Evolutionary conservation across 2,113 vertebrate genomes (phyloP).

Genomic region (Odontesthes bonariensis): DNA sequence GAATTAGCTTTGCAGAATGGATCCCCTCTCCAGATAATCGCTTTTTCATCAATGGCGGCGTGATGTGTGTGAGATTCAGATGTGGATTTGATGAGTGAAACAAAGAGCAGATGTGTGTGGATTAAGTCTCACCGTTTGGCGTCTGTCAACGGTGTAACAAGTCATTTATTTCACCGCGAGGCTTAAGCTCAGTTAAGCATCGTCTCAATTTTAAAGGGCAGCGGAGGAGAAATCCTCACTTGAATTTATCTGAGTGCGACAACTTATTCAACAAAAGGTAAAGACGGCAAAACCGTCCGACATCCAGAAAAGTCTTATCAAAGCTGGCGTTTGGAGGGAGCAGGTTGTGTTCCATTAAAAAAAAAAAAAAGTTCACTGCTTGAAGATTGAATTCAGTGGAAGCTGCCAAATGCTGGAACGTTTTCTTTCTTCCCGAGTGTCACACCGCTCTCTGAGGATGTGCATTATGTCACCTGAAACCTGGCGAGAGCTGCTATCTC

Average conservation of each 20-base stretch:
- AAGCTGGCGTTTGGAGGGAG: slow-evolving; percentile 13
- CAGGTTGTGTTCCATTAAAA: background rate
- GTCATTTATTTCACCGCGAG: too few species aligned
- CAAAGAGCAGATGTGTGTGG: slow-evolving; percentile 26
- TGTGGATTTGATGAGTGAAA: slow-evolving; percentile 26
- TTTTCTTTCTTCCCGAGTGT: slow-evolving; percentile 18
- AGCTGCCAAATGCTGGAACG: background rate
- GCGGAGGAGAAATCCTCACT: background rate
- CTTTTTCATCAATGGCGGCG: slow-evolving; percentile 71
- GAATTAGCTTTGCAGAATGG: slow-evolving; percentile 63
- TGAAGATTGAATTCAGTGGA: slow-evolving; percentile 9
- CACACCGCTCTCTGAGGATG: background rate
- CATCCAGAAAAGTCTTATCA: background rate
- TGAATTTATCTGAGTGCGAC: background rate
- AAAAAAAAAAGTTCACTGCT: slow-evolving; percentile 25
- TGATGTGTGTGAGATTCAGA: slow-evolving; percentile 56
- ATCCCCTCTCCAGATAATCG: slow-evolving; percentile 70
- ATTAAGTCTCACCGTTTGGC: background rate
- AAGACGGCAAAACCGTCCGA: background rate
- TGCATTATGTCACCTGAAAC: slow-evolving; percentile 11
- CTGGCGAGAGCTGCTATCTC: slow-evolving; percentile 28
- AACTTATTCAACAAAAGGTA: background rate
- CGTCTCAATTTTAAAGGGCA: too few species aligned
- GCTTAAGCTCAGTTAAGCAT: too few species aligned
- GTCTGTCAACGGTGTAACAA: background rate